phyloP scores from a whole-genome alignment of 2,797 vertebrate species.

The Anomalospiza imberbis region DNA sequence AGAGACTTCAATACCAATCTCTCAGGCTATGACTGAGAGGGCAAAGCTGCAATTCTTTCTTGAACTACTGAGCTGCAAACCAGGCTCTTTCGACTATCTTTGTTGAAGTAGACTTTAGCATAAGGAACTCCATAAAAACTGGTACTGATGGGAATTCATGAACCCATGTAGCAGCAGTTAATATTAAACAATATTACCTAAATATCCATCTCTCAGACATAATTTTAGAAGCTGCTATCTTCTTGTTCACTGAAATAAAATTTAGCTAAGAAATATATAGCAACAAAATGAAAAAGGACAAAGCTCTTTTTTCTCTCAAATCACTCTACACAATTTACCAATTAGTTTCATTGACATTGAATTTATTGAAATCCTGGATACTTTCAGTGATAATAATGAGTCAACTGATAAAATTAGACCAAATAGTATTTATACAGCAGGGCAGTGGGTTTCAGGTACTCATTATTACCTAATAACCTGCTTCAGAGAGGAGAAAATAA shows the following conservation, averaged over 20 bases:
- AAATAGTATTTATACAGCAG: not conserved
- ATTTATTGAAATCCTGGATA: not conserved
- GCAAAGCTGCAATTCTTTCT: slow-evolving; percentile 2
- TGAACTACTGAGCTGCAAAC: not conserved
- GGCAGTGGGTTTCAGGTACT: not conserved
- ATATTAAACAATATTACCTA: slow-evolving; percentile 9
- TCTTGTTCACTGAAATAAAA: not conserved
- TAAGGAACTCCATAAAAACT: not conserved
- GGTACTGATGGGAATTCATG: not conserved
- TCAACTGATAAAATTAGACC: not conserved
- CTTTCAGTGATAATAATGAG: not conserved
- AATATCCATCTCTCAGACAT: not conserved
- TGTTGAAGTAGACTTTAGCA: not conserved
- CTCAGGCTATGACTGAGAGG: not conserved
- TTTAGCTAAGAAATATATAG: not conserved
- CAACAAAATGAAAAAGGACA: not conserved
- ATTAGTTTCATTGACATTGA: not conserved
- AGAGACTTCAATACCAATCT: not conserved
- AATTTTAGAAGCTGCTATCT: not conserved
- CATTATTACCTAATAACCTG: not conserved
- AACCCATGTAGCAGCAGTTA: not conserved
- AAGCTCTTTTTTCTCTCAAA: not conserved
- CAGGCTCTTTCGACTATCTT: not conserved
- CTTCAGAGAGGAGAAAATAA: not conserved
- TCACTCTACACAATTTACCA: not conserved